A percentile compares a stretch with the other conserved stretches of the same genome.
Conservation (phyloP, 2,888 invertebrate genomes). For the Drosophila colorata region DNA sequence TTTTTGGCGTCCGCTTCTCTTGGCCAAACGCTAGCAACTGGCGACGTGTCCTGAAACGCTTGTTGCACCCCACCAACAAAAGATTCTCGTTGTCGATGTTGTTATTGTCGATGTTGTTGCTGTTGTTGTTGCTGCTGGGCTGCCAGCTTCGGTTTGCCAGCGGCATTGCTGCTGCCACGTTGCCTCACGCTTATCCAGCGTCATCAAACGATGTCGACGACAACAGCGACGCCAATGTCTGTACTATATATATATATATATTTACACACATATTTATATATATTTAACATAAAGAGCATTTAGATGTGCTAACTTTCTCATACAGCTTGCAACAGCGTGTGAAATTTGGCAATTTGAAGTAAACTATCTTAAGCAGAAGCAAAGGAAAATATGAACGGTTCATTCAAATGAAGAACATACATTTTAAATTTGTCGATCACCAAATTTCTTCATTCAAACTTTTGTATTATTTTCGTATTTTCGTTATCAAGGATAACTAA, state of each 20-base stretch:
- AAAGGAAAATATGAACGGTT: no score
- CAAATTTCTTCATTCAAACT: no score
- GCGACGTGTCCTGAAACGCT: constrained; percentile 71
- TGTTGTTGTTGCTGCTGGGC: constrained; percentile 35
- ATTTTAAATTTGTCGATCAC: no score
- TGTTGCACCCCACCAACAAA: constrained; percentile 71
- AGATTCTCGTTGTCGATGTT: constrained; percentile 39
- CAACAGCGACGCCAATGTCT: constrained; percentile 52
- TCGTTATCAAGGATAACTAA: no score
- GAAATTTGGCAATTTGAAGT: no score
- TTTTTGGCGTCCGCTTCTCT: constrained; percentile 68
- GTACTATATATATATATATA: constrained; percentile 13
- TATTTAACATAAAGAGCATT: constrained; percentile 6
- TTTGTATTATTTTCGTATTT: no score
- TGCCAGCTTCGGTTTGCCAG: constrained; percentile 69
- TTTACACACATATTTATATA: background rate
- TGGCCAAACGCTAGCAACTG: constrained; percentile 75
- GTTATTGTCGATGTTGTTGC: constrained; percentile 22
- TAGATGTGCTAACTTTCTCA: constrained; percentile 7
- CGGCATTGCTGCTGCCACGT: constrained; percentile 65
- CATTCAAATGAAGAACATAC: no score
- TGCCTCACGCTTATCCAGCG: constrained; percentile 76
- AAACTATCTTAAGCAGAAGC: no score
- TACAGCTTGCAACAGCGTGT: background rate
- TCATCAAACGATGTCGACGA: constrained; percentile 75